Percentiles rank a stretch among this genome's conserved stretches.
Evolutionary conservation across 1,140 invertebrate genomes (phyloP).

Genomic region (Cylas formicarius): DNA sequence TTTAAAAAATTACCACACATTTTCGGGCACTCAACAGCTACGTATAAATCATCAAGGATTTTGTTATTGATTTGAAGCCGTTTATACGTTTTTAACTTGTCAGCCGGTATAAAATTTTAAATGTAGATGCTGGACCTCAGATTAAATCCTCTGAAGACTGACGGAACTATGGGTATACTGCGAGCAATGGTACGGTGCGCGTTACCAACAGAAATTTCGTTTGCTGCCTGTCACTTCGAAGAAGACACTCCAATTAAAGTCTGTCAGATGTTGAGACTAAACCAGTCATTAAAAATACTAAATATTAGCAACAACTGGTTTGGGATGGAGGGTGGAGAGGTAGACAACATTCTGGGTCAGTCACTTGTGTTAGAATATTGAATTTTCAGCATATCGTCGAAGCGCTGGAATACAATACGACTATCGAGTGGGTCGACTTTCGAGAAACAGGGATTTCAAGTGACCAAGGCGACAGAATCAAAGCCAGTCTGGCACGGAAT

Average conservation of each 20-base stretch:
- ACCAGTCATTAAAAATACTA: conserved; percentile 30
- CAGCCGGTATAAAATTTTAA: not conserved
- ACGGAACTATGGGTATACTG: conserved; percentile 36
- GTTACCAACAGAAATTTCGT: conserved; percentile 28
- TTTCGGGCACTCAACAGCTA: not conserved
- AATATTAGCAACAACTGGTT: conserved; percentile 41
- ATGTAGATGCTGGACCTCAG: conserved; percentile 35
- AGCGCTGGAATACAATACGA: conserved; percentile 22
- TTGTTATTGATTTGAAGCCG: conserved; percentile 27
- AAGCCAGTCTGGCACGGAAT: conserved; percentile 22
- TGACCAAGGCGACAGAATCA: conserved; percentile 18
- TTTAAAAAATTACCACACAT: too few species aligned
- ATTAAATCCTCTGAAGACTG: conserved; percentile 38
- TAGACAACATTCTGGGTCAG: conserved; percentile 8
- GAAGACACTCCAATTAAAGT: conserved; percentile 31
- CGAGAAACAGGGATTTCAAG: conserved; percentile 31
- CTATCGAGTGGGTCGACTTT: conserved; percentile 31
- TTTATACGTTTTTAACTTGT: conserved; percentile 18
- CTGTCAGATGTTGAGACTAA: conserved; percentile 34
- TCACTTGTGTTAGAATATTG: conserved; percentile 11
- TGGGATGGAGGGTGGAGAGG: conserved; percentile 31
- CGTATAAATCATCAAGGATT: conserved; percentile 1
- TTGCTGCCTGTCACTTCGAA: conserved; percentile 35
- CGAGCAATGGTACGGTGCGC: conserved; percentile 34
- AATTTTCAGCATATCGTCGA: conserved; percentile 24